These are phyloP conservation scores for Meloidogyne floridensis DNA, from an alignment of 1,140 invertebrate species.

Conservation along the genomic window DNA sequence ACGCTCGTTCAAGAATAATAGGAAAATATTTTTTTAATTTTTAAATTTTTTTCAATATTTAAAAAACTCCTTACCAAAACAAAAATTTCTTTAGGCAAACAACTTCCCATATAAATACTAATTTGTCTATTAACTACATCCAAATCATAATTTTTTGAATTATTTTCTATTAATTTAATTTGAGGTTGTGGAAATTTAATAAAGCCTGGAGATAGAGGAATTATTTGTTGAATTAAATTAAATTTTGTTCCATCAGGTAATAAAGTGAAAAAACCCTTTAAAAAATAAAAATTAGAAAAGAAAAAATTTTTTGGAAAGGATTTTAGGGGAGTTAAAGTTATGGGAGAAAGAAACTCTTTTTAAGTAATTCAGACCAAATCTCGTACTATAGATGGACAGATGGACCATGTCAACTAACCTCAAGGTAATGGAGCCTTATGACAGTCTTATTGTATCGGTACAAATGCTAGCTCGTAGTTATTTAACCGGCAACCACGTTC, in stretches of 20 bases:
- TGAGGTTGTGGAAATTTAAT: slow-evolving; percentile 8
- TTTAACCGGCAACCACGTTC: too few relatives aligned
- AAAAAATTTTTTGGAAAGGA: not conserved
- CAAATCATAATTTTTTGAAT: slow-evolving; percentile 10
- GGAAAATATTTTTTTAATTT: not conserved
- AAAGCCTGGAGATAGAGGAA: slow-evolving; percentile 5
- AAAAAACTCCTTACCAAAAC: slow-evolving; percentile 17
- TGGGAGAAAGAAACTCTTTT: too few relatives aligned
- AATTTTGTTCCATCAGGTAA: slow-evolving; percentile 13
- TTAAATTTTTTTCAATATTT: not conserved
- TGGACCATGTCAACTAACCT: too few relatives aligned
- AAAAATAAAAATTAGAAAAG: not conserved
- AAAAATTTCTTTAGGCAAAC: slow-evolving; percentile 28
- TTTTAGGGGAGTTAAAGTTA: too few relatives aligned
- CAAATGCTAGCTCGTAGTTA: too few relatives aligned
- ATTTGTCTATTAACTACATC: slow-evolving; percentile 27
- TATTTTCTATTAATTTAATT: not conserved
- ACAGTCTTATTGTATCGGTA: too few relatives aligned
- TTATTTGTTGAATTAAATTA: not conserved
- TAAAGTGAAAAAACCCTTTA: slow-evolving; percentile 17
- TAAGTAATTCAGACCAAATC: too few relatives aligned
- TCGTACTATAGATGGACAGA: too few relatives aligned
- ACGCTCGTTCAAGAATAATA: too few relatives aligned
- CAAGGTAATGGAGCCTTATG: too few relatives aligned
- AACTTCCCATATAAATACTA: not conserved